Evolutionary conservation across 2,113 vertebrate genomes (phyloP).

Genomic region (Hippocampus barbouri): DNA sequence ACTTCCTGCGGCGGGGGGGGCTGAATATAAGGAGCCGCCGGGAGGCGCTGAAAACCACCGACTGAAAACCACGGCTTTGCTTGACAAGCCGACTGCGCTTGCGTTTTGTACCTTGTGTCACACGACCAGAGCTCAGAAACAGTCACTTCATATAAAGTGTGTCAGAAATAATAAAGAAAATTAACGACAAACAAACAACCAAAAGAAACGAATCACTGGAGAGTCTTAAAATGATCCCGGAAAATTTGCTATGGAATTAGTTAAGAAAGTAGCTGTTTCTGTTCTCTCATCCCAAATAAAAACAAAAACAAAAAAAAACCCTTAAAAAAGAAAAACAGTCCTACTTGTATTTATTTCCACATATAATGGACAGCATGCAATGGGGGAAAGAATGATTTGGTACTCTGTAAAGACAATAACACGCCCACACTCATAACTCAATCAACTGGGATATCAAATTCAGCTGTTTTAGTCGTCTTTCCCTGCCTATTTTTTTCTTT

Average conservation of each 20-base stretch:
- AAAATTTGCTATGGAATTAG: not conserved
- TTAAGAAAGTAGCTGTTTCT: not conserved
- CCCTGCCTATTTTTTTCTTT: too few species aligned
- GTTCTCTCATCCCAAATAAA: not conserved
- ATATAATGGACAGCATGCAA: not conserved
- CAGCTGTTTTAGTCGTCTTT: too few species aligned
- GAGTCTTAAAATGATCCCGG: not conserved
- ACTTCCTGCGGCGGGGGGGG: not conserved
- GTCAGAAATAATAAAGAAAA: slow-evolving; percentile 14
- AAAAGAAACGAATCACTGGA: not conserved
- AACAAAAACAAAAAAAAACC: not conserved
- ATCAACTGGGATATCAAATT: not conserved
- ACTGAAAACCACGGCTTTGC: not conserved
- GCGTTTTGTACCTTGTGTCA: slow-evolving; percentile 13
- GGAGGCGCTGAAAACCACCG: not conserved
- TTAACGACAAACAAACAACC: slow-evolving; percentile 22
- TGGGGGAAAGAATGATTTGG: not conserved
- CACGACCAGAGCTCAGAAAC: slow-evolving; percentile 10
- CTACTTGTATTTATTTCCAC: not conserved
- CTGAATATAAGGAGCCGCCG: not conserved
- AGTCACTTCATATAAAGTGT: not conserved
- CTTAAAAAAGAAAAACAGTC: not conserved
- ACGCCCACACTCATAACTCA: too few species aligned
- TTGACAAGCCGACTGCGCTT: slow-evolving; percentile 2
- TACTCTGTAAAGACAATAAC: not conserved